Evolutionary conservation across 1,140 invertebrate species (phyloP).

Genomic region (Pteromalus puparum): DNA sequence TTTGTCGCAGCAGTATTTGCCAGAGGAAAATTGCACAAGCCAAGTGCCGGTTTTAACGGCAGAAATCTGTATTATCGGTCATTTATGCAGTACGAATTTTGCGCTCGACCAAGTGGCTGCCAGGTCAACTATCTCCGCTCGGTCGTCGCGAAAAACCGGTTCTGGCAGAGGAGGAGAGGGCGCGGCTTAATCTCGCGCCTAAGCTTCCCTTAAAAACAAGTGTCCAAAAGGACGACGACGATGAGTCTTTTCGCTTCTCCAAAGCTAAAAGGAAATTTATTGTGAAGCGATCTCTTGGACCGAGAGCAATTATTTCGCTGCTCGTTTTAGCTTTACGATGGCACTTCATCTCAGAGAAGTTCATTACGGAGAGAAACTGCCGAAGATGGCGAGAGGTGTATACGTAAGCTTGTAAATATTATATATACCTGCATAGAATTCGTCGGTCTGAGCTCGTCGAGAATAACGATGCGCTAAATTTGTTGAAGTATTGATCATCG

Average conservation of each 20-base stretch:
- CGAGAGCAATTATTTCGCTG: background rate
- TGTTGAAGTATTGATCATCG: too few relatives aligned
- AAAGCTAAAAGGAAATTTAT: background rate
- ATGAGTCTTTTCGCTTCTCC: background rate
- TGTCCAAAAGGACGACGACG: too few relatives aligned
- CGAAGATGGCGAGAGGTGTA: background rate
- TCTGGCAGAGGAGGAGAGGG: background rate
- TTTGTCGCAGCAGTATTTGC: background rate
- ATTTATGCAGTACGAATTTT: conserved; percentile 26
- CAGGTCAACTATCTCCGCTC: background rate
- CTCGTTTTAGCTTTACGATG: background rate
- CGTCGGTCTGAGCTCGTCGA: too few relatives aligned
- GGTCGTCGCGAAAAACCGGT: conserved; percentile 14
- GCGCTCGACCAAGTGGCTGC: background rate
- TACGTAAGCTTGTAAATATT: too few relatives aligned
- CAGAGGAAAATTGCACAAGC: background rate
- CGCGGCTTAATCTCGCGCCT: conserved; percentile 10
- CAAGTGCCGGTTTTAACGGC: background rate
- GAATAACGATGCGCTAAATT: too few relatives aligned
- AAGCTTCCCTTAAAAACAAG: conserved; percentile 11
- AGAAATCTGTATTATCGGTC: conserved; percentile 20
- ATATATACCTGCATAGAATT: too few relatives aligned
- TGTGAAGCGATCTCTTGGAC: background rate
- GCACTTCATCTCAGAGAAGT: background rate
- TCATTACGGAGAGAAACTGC: background rate